Evolutionary conservation across 2,797 vertebrate species (phyloP), one percentile per base, ranked within the genome.

Genomic region (Helarctos malayanus): DNA sequence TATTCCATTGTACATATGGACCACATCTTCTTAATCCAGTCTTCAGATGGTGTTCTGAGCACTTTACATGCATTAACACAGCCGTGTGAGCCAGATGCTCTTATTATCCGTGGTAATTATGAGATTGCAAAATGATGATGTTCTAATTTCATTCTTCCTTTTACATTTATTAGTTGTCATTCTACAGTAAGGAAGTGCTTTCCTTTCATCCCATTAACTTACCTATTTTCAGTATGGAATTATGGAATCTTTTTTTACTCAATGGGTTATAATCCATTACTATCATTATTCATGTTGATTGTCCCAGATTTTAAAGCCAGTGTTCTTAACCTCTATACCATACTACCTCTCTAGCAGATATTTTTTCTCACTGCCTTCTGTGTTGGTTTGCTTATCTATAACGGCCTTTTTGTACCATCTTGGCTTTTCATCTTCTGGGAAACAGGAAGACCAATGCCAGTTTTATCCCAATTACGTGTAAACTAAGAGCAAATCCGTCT

Each of bases 281-380:
- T 96, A 25, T 93, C 45, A 47, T 95, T 96, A 91, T 83, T 97
- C 81, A 89, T 47, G 78, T 82, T 89, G 63, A 57, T 95, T 79
- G 49, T 82, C 85, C 61, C n/a, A 91, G 52, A 82, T 75, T 94
- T 90, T 92, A 92, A 83, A 87, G 45, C 54, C 75, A 85, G 1
- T 91, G 27, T 95, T 92, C 32, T 38, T 93, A 91, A 68, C 15
- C 59, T 91, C 49, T 88, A 3, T 69, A 16, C 68, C 32, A 75
- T 63, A n/a, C 32, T n/a, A 13, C 52, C 41, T 90, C 35, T 79
- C 41, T 84, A 6, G 56, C 11, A 83, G 45, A 16, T 76, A 59
- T 14, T 76, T 52, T 47, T 91, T 80, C 45, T 73, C 12, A 68
- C 35, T 91, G 21, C 68, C 18, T 86, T 76, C 71, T 76, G n/a